phyloP scores from a whole-genome alignment of 2,113 vertebrate species.

The Donacobius atricapilla region DNA sequence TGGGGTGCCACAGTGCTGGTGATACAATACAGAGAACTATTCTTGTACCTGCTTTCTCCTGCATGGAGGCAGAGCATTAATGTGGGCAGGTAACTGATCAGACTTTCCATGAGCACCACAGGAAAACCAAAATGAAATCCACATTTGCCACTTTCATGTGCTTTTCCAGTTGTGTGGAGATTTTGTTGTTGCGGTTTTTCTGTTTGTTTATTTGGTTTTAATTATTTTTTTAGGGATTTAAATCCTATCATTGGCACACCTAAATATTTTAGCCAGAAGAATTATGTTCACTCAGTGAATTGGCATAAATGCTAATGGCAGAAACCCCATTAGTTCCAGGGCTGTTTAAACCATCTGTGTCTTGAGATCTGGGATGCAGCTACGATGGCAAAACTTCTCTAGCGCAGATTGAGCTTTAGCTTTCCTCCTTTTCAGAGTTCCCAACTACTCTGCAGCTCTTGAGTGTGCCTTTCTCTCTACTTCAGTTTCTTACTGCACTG shows the following conservation, averaged over 20 bases:
- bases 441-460: neutral
- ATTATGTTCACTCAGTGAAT: neutral
- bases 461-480: neutral
- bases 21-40: neutral
- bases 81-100: neutral
- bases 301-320: neutral
- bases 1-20: neutral
- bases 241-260: neutral
- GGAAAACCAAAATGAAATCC: neutral
- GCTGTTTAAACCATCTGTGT: neutral
- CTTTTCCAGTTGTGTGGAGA: neutral
- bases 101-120: neutral
- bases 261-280: neutral
- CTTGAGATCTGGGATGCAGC: neutral
- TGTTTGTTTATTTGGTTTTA: neutral
- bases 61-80: neutral
- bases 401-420: neutral
- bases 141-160: neutral
- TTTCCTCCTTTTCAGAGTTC: neutral
- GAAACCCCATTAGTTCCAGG: neutral
- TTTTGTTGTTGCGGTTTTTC: rapidly evolving
- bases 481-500: neutral
- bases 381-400: neutral
- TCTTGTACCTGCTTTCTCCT: neutral
- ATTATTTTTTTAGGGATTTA: neutral